These are phyloP conservation scores for Abscondita cerata DNA, from an alignment of 2,888 invertebrate genomes.

Conservation along the genomic window DNA sequence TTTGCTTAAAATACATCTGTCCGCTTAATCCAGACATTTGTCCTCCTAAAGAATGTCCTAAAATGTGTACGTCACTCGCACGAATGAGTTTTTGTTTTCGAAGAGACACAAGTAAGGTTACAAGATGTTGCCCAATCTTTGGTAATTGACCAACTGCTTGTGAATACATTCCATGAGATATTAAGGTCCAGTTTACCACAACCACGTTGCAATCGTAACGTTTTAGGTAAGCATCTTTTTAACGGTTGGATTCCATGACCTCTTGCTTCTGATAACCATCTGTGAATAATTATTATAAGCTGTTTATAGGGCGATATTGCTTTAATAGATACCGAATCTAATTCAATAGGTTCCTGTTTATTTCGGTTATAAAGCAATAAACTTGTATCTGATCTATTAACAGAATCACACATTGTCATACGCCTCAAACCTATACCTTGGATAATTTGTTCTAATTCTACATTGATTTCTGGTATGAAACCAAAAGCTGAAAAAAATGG, in stretches of 20 bases:
- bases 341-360: no score
- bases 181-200: conserved; percentile 12
- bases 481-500: no score
- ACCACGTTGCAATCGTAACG: conserved; percentile 17
- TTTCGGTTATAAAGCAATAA: no score
- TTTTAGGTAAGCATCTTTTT: conserved; percentile 10
- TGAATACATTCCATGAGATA: neutral
- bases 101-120: neutral
- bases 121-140: conserved; percentile 1
- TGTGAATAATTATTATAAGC: conserved; percentile 17
- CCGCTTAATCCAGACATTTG: conserved; percentile 11
- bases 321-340: no score
- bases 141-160: neutral
- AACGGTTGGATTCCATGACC: neutral
- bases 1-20: neutral
- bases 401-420: no score
- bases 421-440: no score
- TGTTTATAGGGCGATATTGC: no score
- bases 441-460: no score
- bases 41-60: conserved; percentile 19
- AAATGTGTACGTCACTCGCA: conserved; percentile 8
- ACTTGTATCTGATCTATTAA: no score
- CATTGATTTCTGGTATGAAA: no score
- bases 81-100: neutral
- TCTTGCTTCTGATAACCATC: conserved; percentile 5